Percentiles rank a stretch among this genome's conserved stretches.
Conservation (phyloP, 2,113 vertebrate genomes). For the Triplophysa rosa region DNA sequence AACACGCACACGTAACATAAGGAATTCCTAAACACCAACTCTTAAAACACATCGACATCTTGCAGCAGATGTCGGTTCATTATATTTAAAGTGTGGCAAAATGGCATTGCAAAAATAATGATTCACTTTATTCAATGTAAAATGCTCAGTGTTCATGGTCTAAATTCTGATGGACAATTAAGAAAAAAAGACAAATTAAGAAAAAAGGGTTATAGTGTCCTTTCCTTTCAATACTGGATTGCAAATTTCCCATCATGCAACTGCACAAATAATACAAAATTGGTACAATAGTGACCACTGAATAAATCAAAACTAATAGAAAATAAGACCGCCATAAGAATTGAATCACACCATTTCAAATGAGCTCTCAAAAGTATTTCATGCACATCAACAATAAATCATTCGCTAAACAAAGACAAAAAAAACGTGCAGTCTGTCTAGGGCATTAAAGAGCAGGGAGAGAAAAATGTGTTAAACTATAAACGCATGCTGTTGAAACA, state of each 20-base stretch:
- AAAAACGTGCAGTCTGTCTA: constrained; percentile 24
- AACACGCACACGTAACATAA: constrained; percentile 8
- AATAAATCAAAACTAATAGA: too few species aligned
- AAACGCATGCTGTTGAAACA: constrained; percentile 69
- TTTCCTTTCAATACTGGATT: too few species aligned
- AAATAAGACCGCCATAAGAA: background rate
- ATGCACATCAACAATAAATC: constrained; percentile 46
- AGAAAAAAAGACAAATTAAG: too few species aligned
- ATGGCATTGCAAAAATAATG: too few species aligned
- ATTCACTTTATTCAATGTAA: too few species aligned
- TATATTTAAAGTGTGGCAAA: background rate
- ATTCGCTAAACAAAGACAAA: constrained; percentile 37
- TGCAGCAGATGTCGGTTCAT: too few species aligned
- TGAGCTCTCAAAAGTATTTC: constrained; percentile 47
- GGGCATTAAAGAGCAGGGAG: background rate
- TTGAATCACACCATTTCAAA: constrained; percentile 28
- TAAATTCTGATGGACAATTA: too few species aligned
- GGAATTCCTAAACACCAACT: background rate
- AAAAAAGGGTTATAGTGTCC: too few species aligned
- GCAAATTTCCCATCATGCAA: too few species aligned
- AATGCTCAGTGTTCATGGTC: too few species aligned
- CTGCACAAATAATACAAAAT: too few species aligned
- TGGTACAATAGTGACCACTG: too few species aligned
- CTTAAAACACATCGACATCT: background rate
- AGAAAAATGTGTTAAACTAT: constrained; percentile 59